Percentiles rank a stretch among this genome's conserved stretches.
These are phyloP conservation scores for Meriones unguiculatus DNA, from an alignment of 2,113 vertebrate genomes.

Conservation along the genomic window DNA sequence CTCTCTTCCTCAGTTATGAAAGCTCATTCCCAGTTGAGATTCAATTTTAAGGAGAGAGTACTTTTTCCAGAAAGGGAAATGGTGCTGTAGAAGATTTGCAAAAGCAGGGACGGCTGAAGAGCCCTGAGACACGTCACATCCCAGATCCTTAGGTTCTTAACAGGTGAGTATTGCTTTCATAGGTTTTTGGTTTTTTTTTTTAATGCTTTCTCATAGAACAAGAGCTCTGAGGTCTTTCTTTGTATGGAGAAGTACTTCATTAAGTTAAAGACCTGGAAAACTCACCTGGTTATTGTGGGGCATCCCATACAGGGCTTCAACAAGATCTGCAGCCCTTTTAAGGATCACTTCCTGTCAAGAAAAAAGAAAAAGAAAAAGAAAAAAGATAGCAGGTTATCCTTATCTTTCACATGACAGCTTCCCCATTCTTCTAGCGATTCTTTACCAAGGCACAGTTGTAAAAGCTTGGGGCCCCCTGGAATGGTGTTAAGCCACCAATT, in stretches of 20 bases:
- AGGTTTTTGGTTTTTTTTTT: too few species aligned
- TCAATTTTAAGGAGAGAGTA: background rate
- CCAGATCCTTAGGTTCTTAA: background rate
- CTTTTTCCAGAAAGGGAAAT: conserved; percentile 6
- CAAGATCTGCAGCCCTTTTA: conserved; percentile 96
- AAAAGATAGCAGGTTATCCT: conserved; percentile 71
- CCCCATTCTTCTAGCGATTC: background rate
- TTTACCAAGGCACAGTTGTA: conserved; percentile 59
- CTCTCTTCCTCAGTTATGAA: conserved; percentile 20
- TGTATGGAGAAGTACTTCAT: background rate
- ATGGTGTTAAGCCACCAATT: conserved; percentile 83
- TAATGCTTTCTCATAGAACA: background rate
- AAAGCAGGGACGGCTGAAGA: conserved; percentile 13
- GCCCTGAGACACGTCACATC: background rate
- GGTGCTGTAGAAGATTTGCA: conserved; percentile 23
- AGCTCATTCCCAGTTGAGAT: conserved; percentile 4
- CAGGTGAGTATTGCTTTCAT: background rate
- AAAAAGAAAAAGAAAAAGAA: conserved; percentile 75
- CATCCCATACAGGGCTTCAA: conserved; percentile 97
- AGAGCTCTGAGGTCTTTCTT: background rate
- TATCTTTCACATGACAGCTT: conserved; percentile 15
- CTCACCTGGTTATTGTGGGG: conserved; percentile 97
- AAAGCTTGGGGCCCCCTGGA: conserved; percentile 72
- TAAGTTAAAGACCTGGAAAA: background rate
- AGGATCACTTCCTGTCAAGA: conserved; percentile 95